Base-by-base conservation (phyloP, 2,797 vertebrate species). In the Alca torda region DNA sequence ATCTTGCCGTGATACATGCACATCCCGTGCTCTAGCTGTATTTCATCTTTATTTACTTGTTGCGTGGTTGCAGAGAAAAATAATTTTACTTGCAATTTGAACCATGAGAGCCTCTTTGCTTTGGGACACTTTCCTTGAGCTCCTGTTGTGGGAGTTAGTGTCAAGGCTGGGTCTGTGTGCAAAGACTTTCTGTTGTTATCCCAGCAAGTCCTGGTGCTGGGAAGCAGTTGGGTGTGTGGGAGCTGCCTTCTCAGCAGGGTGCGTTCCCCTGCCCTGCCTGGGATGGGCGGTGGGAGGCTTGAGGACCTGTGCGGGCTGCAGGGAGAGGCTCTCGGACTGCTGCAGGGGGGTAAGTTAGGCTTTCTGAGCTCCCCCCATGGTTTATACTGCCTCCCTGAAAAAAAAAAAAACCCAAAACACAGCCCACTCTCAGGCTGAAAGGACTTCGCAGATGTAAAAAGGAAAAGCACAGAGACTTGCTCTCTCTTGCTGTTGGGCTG, bases 221-320 rank as follows among this genome's bases (percentile, higher is more conserved):
- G 61, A 33, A 26, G n/a, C 56, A 46, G 17, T 43, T 83, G n/a
- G 30, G 23, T 43, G 26, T 81, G 64, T 8, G 24, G 54, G 77
- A 77, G 65, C 76, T 86, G 86, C 63, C 59, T 54, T 80, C 45
- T 64, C n/a, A 4, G 17, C 39, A 35, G 68, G 39, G 9, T 23
- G 2, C 5, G 1, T 75, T 84, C n/a, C 54, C 50, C 39, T 80
- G 65, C 57, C 63, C 45, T 57, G 51, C 50, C 56, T 33, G 30
- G 31, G 28, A n/a, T 1, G 3, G 25, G 56, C 1, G 1, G 26
- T 24, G 56, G 56, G 64, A 50, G 41, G 26, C 11, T 3, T 24
- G 23, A 35, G 10, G 31, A 83, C 30, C n/a, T 41, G 39, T 10
- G 39, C 0, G 2, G n/a, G 46, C 54, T 30, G 39, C 31, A 31